phyloP scores from a whole-genome alignment of 1,140 invertebrate genomes.

The Popillia japonica region DNA sequence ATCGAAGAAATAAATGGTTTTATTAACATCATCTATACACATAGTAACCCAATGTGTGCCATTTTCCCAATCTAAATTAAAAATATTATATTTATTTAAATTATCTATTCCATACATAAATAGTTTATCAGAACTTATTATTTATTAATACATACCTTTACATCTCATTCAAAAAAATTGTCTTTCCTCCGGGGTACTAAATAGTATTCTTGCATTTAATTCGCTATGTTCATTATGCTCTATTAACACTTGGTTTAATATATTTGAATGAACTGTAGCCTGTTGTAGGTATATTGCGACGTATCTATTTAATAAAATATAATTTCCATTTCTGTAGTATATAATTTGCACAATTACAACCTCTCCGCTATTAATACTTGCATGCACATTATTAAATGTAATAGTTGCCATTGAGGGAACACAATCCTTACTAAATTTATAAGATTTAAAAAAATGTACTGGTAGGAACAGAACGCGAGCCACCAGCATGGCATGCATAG shows the following conservation, averaged over 20 bases:
- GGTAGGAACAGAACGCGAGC: no score
- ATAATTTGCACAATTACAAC: slow-evolving; percentile 10
- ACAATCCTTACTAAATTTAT: not conserved
- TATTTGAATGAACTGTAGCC: not conserved
- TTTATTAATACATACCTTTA: not conserved
- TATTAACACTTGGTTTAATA: not conserved
- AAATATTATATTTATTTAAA: no score
- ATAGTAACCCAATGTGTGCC: no score
- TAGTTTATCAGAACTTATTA: no score
- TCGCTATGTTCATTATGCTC: not conserved
- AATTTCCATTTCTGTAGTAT: not conserved
- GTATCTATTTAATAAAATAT: not conserved
- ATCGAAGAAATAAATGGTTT: no score
- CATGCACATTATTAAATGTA: slow-evolving; percentile 14
- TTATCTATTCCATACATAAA: no score
- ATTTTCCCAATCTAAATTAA: no score
- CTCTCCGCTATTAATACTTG: not conserved
- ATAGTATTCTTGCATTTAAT: not conserved
- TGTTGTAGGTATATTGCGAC: not conserved
- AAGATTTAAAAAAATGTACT: no score
- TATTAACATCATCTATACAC: no score
- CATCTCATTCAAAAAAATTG: not conserved
- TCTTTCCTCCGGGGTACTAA: not conserved
- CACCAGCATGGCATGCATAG: no score
- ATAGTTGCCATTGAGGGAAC: not conserved